phyloP scores from a whole-genome alignment of 2,797 vertebrate species.

The Anguilla pacifica region DNA sequence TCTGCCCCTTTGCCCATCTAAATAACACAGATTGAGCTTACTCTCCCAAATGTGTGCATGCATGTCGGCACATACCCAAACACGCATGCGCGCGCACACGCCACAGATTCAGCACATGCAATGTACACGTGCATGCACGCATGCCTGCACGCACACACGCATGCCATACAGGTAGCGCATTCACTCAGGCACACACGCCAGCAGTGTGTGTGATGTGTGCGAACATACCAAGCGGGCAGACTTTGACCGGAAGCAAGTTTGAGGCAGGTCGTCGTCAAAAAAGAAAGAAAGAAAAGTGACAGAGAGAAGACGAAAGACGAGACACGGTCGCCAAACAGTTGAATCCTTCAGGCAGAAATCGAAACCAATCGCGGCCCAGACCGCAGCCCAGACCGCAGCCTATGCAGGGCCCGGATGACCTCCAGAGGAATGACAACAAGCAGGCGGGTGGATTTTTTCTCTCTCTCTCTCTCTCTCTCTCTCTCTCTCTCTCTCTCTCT shows the following conservation, averaged over 20 bases:
- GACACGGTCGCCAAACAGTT: neutral
- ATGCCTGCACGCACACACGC: neutral
- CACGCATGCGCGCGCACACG: neutral
- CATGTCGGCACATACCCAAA: neutral
- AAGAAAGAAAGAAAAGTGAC: neutral
- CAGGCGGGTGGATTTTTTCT: neutral
- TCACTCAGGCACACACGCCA: too few relatives aligned
- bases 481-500: neutral
- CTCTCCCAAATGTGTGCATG: neutral
- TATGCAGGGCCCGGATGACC: neutral
- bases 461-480: neutral
- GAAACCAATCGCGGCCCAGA: too few relatives aligned
- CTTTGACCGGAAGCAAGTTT: neutral
- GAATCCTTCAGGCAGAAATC: neutral
- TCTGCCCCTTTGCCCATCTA: conserved; percentile 20
- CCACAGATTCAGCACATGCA: too few relatives aligned
- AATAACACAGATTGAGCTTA: neutral
- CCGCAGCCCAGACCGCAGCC: neutral
- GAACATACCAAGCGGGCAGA: neutral
- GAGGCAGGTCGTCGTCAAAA: neutral
- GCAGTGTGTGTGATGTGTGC: too few relatives aligned
- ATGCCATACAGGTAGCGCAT: too few relatives aligned
- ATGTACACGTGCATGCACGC: neutral
- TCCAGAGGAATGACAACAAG: neutral
- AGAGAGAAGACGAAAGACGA: neutral